Conservation (phyloP, 1,140 invertebrate genomes). For the Gonioctena quinquepunctata region DNA sequence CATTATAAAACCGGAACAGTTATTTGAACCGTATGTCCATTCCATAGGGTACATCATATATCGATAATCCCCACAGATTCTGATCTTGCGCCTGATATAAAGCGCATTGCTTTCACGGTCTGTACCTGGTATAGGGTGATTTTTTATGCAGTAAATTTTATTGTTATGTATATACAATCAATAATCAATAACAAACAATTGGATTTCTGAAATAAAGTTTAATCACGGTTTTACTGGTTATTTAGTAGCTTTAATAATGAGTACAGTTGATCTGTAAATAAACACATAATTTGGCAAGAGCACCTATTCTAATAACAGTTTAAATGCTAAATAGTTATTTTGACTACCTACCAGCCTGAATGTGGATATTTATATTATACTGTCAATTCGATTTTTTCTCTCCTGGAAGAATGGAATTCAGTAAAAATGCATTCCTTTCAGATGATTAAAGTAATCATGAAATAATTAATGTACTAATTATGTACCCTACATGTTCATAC, state of each 20-base stretch:
- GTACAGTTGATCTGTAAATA: neutral
- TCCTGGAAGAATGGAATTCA: no score
- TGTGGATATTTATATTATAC: no score
- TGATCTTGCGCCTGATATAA: no score
- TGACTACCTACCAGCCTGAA: no score
- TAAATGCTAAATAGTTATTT: neutral
- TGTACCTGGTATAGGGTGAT: no score
- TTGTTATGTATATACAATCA: neutral
- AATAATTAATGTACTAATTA: no score
- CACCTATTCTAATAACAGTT: neutral
- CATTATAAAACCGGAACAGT: neutral
- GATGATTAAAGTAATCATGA: no score
- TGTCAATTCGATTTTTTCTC: no score
- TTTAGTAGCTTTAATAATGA: neutral
- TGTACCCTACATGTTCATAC: no score
- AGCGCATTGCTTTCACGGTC: no score
- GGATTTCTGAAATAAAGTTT: neutral
- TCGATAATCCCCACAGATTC: no score
- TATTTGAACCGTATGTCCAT: neutral
- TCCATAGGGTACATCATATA: neutral
- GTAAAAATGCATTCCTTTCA: no score
- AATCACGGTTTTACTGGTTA: neutral
- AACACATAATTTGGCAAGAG: neutral
- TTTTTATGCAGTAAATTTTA: neutral
- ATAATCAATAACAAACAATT: neutral